Evolutionary conservation across 2,797 vertebrate species (phyloP), one percentile per base, ranked within the genome.

Genomic region (Acridotheres tristis): DNA sequence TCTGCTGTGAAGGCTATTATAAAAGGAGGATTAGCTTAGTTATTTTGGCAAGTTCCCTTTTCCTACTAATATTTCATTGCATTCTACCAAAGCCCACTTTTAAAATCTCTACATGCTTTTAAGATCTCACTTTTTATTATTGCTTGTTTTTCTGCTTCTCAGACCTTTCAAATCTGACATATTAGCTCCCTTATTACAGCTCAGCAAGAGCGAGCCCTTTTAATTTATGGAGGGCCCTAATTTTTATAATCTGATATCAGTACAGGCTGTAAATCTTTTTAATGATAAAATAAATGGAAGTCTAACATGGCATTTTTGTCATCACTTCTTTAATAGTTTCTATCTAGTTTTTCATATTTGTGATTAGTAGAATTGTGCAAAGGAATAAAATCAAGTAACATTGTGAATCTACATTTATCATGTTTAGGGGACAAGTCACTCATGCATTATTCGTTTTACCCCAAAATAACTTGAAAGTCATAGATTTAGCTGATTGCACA

Each of bases 231-330:
- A 83, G 67, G 59, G 66, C 58, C 68, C 82, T 94, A 94, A 92
- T 90, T 95, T 97, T 97, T 96, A 94, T 96, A 93, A 95, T 96
- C 94, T 90, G 92, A 94, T 91, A 92, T 95, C 59, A 93, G 80
- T 89, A 65, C 48, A 74, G 86, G 85, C 85, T 93, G 85, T 92
- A 96, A 96, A 96, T 94, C 97, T 90, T 96, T 94, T 95, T 93
- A 90, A 95, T 92, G 90, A 89, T 92, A 93, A 94, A 96, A 90
- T 94, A 87, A 96, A 94, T 91, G 90, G 82, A 75, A 83, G 69
- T 84, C 77, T 96, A 75, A 90, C 95, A 85, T 85, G 94, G 65
- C 77, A 80, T 95, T 96, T 97, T 93, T 94, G 96, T 96, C 93
- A 91, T 94, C 74, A 74, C 88, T 88, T 95, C 89, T 95, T 97